A percentile compares a stretch with the other conserved stretches of the same genome.
Evolutionary conservation across 2,888 invertebrate species (phyloP).

Genomic region (Scaptomyza parva): DNA sequence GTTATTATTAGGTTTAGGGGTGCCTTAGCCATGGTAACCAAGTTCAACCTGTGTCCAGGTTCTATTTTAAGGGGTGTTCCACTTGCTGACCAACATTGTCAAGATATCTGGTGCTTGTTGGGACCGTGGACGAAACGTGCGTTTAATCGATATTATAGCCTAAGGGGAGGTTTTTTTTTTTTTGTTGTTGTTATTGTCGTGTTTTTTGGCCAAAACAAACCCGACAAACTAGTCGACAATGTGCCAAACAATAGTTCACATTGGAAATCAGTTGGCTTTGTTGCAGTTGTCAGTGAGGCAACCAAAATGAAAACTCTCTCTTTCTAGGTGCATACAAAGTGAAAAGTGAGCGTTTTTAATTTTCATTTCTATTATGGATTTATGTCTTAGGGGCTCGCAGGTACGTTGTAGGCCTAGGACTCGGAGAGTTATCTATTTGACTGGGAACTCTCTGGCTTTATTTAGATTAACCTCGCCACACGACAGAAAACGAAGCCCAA

Average conservation of each 20-base stretch:
- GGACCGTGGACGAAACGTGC: constrained; percentile 46
- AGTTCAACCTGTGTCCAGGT: constrained; percentile 25
- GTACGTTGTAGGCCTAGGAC: constrained; percentile 55
- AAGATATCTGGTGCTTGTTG: constrained; percentile 32
- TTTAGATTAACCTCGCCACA: constrained; percentile 84
- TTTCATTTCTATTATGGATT: constrained; percentile 82
- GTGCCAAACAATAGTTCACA: constrained; percentile 27
- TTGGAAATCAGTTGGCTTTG: constrained; percentile 66
- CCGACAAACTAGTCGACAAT: constrained; percentile 34
- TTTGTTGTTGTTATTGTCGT: too few species aligned
- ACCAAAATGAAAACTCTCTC: constrained; percentile 20
- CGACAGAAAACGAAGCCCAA: constrained; percentile 84
- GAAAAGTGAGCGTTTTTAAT: constrained; percentile 26
- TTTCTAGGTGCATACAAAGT: constrained; percentile 48
- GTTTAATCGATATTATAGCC: constrained; percentile 75
- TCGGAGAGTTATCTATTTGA: background rate
- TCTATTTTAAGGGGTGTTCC: constrained; percentile 52
- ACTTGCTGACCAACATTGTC: constrained; percentile 65
- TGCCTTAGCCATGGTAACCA: constrained; percentile 22
- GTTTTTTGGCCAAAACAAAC: constrained; percentile 66
- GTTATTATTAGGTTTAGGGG: background rate
- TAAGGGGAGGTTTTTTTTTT: constrained; percentile 50
- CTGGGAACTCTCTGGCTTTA: background rate
- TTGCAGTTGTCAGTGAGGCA: constrained; percentile 49
- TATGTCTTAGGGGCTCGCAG: constrained; percentile 84